phyloP scores from a whole-genome alignment of 2,888 invertebrate genomes.

The Seladonia tumulorum region DNA sequence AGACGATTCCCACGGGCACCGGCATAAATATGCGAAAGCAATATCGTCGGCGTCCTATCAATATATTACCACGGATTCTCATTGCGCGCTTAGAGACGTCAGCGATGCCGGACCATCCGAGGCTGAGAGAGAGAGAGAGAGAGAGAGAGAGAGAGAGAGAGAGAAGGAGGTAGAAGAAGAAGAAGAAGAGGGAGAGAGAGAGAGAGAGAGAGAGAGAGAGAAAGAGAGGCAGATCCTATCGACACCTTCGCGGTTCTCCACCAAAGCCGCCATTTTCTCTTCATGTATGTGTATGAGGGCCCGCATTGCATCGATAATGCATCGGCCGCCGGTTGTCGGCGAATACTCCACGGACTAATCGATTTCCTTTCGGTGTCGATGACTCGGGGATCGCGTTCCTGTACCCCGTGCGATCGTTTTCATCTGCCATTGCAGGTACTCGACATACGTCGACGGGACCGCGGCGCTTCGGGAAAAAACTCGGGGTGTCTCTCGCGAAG shows the following conservation, averaged over 20 bases:
- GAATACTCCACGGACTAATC: constrained; percentile 66
- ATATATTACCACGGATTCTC: constrained; percentile 62
- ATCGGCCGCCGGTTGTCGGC: constrained; percentile 59
- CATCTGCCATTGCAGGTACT: not conserved
- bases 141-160: constrained; percentile 42
- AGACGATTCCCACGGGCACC: constrained; percentile 67
- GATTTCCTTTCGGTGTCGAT: constrained; percentile 59
- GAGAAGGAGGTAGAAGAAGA: constrained; percentile 21
- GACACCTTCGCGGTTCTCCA: constrained; percentile 64
- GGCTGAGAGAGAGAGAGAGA: constrained; percentile 14
- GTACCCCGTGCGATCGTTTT: constrained; percentile 7
- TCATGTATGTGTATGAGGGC: constrained; percentile 70
- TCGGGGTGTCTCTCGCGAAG: constrained; percentile 42
- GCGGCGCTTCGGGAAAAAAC: constrained; percentile 5
- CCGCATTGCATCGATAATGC: constrained; percentile 69
- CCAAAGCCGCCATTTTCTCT: constrained; percentile 68
- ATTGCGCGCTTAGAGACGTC: constrained; percentile 60
- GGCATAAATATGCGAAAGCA: constrained; percentile 69
- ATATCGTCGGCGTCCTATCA: constrained; percentile 68
- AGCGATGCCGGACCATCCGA: constrained; percentile 42
- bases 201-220: constrained; percentile 33
- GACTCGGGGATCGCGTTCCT: constrained; percentile 38
- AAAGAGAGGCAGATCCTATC: constrained; percentile 62
- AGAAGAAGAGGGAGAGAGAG: constrained; percentile 3
- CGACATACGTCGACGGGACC: not conserved